phyloP scores from a whole-genome alignment of 1,140 invertebrate genomes.

The Whitmania pigra region DNA sequence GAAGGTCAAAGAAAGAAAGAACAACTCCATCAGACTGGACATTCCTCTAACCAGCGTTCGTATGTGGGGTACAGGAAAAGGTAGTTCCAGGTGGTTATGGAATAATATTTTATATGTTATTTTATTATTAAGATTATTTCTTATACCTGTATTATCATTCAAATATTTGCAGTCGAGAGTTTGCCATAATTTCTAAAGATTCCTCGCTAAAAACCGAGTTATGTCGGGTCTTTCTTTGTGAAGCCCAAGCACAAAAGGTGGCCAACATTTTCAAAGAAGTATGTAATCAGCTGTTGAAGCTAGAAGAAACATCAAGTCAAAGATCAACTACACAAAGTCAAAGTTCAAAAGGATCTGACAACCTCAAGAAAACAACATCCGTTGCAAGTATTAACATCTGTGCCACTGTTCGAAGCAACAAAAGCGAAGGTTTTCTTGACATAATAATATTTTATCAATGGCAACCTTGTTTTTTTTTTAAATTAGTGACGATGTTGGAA shows the following conservation, averaged over 20 bases:
- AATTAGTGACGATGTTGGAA: neutral
- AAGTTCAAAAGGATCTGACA: too few species aligned
- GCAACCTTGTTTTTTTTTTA: neutral
- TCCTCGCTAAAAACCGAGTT: neutral
- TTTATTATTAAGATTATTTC: neutral
- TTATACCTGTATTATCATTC: neutral
- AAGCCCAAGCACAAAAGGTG: neutral
- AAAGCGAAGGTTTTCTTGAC: neutral
- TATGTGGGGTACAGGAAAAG: neutral
- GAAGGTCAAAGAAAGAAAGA: neutral
- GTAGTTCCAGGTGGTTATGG: neutral
- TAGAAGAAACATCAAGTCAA: neutral
- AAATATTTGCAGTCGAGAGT: slow-evolving; percentile 10
- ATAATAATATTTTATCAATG: neutral
- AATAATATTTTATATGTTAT: neutral
- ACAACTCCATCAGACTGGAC: neutral
- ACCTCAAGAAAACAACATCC: neutral
- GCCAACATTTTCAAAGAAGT: neutral
- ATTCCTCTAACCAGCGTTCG: neutral
- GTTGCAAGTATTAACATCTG: neutral
- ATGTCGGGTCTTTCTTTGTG: slow-evolving; percentile 9
- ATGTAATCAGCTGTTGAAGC: neutral
- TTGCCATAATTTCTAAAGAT: slow-evolving; percentile 5
- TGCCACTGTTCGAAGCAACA: neutral
- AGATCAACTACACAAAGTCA: neutral